Conservation (phyloP, 2,797 vertebrate genomes). For the Chromobotia macracanthus region DNA sequence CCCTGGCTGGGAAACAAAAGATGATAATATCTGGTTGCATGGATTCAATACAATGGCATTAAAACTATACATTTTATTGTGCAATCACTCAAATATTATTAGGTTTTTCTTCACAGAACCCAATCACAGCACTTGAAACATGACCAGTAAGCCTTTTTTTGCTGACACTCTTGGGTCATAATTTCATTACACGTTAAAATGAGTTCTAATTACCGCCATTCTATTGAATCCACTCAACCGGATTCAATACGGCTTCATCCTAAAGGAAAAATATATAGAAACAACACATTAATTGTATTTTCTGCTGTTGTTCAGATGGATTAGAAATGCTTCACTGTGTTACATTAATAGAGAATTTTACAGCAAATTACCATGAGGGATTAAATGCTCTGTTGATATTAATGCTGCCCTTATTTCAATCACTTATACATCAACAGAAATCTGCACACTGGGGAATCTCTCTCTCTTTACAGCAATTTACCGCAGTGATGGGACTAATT, state of each 20-base stretch:
- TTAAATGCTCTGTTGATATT: conserved; percentile 33
- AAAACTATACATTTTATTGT: not conserved
- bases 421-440: conserved; percentile 55
- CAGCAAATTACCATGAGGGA: conserved; percentile 11
- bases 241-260: not conserved
- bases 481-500: conserved; percentile 72
- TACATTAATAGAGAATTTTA: conserved; percentile 21
- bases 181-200: not conserved
- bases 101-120: too few relatives aligned
- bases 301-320: conserved; percentile 7
- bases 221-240: not conserved
- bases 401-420: conserved; percentile 36
- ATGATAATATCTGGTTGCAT: not conserved
- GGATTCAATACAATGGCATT: not conserved
- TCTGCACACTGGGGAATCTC: conserved; percentile 62
- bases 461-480: conserved; percentile 71
- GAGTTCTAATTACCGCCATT: not conserved
- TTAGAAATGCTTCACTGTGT: conserved; percentile 28
- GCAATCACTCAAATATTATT: too few relatives aligned
- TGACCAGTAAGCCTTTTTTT: not conserved
- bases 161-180: not conserved
- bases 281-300: not conserved
- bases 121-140: too few relatives aligned
- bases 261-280: not conserved
- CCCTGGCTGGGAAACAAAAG: not conserved